Percentiles rank a stretch among this genome's conserved stretches.
These are phyloP conservation scores for Tachina lurida DNA, from an alignment of 2,888 invertebrate species.

Conservation along the genomic window DNA sequence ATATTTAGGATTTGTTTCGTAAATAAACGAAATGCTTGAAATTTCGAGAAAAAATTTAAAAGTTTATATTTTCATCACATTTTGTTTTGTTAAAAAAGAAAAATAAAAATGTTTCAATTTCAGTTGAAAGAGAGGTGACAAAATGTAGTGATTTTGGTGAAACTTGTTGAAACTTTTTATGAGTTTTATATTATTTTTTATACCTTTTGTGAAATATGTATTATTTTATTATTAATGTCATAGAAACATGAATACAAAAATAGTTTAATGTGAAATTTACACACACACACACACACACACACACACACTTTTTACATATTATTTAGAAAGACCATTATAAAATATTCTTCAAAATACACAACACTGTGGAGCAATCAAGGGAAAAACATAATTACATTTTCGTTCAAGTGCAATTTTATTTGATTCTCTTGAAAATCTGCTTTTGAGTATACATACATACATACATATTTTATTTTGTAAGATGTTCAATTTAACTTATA, in stretches of 20 bases:
- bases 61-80: neutral
- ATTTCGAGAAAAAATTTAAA: neutral
- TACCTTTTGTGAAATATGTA: slow-evolving; percentile 22
- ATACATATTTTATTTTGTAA: too few species aligned
- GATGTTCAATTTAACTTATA: too few species aligned
- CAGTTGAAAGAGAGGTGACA: slow-evolving; percentile 16
- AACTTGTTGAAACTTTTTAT: slow-evolving; percentile 66
- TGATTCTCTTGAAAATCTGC: too few species aligned
- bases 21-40: slow-evolving; percentile 5
- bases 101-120: slow-evolving; percentile 19
- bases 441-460: too few species aligned
- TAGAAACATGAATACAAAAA: slow-evolving; percentile 25
- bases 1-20: slow-evolving; percentile 5
- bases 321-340: slow-evolving; percentile 10
- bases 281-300: neutral
- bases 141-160: slow-evolving; percentile 40
- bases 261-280: neutral
- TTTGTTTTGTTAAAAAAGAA: neutral
- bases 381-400: neutral
- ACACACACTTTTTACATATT: neutral
- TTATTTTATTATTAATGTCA: slow-evolving; percentile 29
- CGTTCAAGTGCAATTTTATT: neutral
- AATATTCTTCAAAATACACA: neutral
- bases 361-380: neutral
- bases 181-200: slow-evolving; percentile 14